A percentile compares a stretch with the other conserved stretches of the same genome.
phyloP scores from a whole-genome alignment of 2,888 invertebrate species.

The Morpho helenor region DNA sequence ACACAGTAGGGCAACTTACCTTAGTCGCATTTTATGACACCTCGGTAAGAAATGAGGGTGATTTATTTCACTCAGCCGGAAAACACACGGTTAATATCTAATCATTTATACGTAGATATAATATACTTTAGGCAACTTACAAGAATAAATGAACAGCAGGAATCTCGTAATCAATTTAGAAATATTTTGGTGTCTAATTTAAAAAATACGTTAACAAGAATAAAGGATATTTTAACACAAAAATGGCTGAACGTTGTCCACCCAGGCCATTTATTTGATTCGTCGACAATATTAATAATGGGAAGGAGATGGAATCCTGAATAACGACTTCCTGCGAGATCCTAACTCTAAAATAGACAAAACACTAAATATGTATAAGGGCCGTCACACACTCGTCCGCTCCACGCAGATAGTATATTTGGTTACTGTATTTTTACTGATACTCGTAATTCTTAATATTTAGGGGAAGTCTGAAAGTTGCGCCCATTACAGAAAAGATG shows the following conservation, averaged over 20 bases:
- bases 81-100: too few relatives aligned
- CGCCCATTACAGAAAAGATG: too few relatives aligned
- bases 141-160: too few relatives aligned
- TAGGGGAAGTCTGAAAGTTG: too few relatives aligned
- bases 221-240: conserved; percentile 14
- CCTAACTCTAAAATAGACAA: conserved; percentile 31
- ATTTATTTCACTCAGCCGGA: too few relatives aligned
- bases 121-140: too few relatives aligned
- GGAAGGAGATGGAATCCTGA: conserved; percentile 34
- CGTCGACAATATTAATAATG: conserved; percentile 35
- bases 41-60: too few relatives aligned
- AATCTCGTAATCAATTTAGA: neutral
- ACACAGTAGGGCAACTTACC: too few relatives aligned
- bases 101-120: too few relatives aligned
- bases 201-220: conserved; percentile 7
- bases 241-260: conserved; percentile 17
- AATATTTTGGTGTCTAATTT: conserved; percentile 19
- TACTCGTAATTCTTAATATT: neutral
- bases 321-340: conserved; percentile 58
- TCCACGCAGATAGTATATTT: too few relatives aligned
- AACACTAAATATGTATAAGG: conserved; percentile 27
- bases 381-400: conserved; percentile 1
- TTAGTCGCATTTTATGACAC: too few relatives aligned
- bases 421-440: neutral
- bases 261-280: conserved; percentile 23